phyloP scores from a whole-genome alignment of 23 tunicate genomes.

The Botrylloides violaceus region DNA sequence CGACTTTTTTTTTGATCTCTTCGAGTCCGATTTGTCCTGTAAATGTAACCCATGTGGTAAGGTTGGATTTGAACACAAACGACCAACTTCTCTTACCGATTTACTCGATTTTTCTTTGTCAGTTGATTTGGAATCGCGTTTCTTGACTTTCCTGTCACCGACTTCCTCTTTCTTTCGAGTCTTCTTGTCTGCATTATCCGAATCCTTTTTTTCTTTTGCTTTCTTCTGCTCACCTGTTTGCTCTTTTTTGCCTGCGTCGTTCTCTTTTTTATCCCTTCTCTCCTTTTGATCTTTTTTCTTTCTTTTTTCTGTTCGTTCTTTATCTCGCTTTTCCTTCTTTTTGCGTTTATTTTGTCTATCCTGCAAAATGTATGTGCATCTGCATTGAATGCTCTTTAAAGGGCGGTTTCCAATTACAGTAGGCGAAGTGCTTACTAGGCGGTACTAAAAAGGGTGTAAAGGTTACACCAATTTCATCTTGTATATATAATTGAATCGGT shows the following conservation, averaged over 20 bases:
- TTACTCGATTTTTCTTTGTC: not conserved
- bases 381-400: no score
- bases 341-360: not conserved
- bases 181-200: not conserved
- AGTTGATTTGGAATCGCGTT: not conserved
- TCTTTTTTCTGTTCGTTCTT: not conserved
- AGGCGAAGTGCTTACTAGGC: no score
- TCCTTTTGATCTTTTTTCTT: not conserved
- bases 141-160: not conserved
- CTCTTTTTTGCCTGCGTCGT: not conserved
- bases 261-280: not conserved
- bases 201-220: conserved; percentile 1
- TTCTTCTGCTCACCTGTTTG: not conserved
- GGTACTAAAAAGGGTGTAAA: no score
- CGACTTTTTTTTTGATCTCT: no score
- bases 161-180: not conserved
- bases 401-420: no score
- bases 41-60: not conserved
- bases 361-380: no score
- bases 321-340: conserved; percentile 1
- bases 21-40: no score
- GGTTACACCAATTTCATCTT: no score
- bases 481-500: no score
- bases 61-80: not conserved
- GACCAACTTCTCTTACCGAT: not conserved